These are phyloP conservation scores for Agrochola lota DNA, from an alignment of 2,888 invertebrate species.

Conservation along the genomic window DNA sequence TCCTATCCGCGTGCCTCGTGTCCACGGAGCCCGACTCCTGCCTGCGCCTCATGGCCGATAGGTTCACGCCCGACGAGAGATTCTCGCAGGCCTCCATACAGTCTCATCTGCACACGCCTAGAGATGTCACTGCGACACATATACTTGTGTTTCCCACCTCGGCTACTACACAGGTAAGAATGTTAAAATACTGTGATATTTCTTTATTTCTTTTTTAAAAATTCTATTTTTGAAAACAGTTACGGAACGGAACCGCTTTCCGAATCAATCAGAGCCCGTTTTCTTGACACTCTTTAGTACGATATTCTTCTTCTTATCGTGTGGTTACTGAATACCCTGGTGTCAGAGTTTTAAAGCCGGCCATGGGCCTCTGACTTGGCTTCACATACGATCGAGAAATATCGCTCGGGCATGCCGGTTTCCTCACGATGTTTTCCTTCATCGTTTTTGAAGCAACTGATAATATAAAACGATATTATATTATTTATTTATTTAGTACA, in stretches of 20 bases:
- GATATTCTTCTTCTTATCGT: too few species aligned
- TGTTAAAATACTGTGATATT: background rate
- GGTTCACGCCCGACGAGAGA: constrained; percentile 98
- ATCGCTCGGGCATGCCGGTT: too few species aligned
- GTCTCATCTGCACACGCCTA: constrained; percentile 97
- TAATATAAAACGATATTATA: too few species aligned
- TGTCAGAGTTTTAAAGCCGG: too few species aligned
- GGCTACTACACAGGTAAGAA: constrained; percentile 95
- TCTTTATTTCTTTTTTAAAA: background rate
- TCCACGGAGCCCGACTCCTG: constrained; percentile 97
- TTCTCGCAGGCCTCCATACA: constrained; percentile 97
- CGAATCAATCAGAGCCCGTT: background rate
- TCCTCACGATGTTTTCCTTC: too few species aligned
- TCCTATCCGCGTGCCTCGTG: constrained; percentile 99
- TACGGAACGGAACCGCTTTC: background rate
- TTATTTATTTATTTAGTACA: too few species aligned
- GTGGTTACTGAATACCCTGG: too few species aligned
- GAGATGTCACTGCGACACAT: constrained; percentile 99
- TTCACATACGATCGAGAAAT: too few species aligned
- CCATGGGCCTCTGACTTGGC: too few species aligned
- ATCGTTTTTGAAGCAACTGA: too few species aligned
- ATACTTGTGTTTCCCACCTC: constrained; percentile 99
- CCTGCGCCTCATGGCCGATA: constrained; percentile 97
- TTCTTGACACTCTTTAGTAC: background rate
- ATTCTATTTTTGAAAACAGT: background rate